Evolutionary conservation across 2,888 invertebrate species (phyloP).

Genomic region (Diadegma fenestrale): DNA sequence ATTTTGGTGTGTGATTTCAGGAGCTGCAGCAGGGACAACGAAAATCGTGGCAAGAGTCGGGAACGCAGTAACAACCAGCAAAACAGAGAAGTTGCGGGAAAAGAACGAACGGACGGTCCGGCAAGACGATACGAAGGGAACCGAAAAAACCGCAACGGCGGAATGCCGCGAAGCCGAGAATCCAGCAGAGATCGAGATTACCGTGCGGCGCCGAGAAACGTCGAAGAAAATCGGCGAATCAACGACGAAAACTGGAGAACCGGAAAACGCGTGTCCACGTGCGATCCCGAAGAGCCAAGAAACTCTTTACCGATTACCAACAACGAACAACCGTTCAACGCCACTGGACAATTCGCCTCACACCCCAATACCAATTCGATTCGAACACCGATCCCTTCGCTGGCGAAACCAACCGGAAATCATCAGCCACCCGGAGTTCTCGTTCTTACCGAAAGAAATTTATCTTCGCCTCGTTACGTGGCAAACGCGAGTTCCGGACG

Average conservation of each 20-base stretch:
- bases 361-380: slow-evolving; percentile 73
- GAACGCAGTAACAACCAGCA: slow-evolving; percentile 83
- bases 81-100: slow-evolving; percentile 81
- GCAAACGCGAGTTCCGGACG: slow-evolving; percentile 73
- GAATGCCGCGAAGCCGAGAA: slow-evolving; percentile 83
- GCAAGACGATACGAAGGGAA: slow-evolving; percentile 77
- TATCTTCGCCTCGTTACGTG: slow-evolving; percentile 50
- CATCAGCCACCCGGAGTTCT: slow-evolving; percentile 84
- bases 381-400: slow-evolving; percentile 69
- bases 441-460: slow-evolving; percentile 82
- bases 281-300: slow-evolving; percentile 81
- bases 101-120: slow-evolving; percentile 70
- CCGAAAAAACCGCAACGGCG: slow-evolving; percentile 76
- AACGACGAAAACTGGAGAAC: slow-evolving; percentile 83
- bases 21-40: slow-evolving; percentile 80
- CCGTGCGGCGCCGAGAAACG: slow-evolving; percentile 77
- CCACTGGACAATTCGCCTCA: slow-evolving; percentile 69
- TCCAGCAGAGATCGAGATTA: slow-evolving; percentile 85
- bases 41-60: slow-evolving; percentile 79
- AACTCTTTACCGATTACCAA: slow-evolving; percentile 70
- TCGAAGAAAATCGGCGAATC: slow-evolving; percentile 77
- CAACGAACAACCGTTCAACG: slow-evolving; percentile 74
- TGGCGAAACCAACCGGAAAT: slow-evolving; percentile 71
- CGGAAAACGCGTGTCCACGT: slow-evolving; percentile 79
- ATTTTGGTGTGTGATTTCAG: slow-evolving; percentile 67